A percentile compares a stretch with the other conserved stretches of the same genome.
phyloP scores from a whole-genome alignment of 2,113 vertebrate species.

The Bostrychus sinensis region DNA sequence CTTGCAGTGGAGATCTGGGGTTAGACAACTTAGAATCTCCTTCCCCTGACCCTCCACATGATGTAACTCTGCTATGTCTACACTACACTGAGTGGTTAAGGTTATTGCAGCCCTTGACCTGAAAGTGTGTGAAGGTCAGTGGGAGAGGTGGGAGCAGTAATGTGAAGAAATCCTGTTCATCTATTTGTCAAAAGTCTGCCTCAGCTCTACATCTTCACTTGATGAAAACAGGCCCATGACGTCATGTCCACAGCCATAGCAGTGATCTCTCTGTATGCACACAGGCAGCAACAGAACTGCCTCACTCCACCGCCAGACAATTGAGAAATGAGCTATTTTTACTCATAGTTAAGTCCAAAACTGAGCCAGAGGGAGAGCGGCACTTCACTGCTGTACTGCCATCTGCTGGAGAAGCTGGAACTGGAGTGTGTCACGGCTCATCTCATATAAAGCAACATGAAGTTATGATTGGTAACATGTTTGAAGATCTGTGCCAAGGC shows the following conservation, averaged over 20 bases:
- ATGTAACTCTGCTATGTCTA: slow-evolving; percentile 42
- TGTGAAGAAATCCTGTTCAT: too few species aligned
- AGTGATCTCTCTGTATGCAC: slow-evolving; percentile 73
- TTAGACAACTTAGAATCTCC: slow-evolving; percentile 21
- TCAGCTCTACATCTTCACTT: too few species aligned
- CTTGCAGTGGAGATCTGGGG: too few species aligned
- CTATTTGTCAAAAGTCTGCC: too few species aligned
- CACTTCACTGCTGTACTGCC: slow-evolving; percentile 77
- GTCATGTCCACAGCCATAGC: slow-evolving; percentile 73
- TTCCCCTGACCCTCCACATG: slow-evolving; percentile 40
- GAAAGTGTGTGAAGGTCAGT: too few species aligned
- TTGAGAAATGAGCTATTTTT: slow-evolving; percentile 73
- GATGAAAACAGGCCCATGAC: slow-evolving; percentile 70
- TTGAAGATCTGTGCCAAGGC: slow-evolving; percentile 62
- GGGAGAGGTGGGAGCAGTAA: too few species aligned
- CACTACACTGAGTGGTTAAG: slow-evolving; percentile 30
- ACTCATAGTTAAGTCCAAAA: slow-evolving; percentile 75
- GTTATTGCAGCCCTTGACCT: slow-evolving; percentile 59
- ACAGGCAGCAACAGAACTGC: slow-evolving; percentile 59
- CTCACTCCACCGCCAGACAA: slow-evolving; percentile 29
- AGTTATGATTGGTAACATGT: slow-evolving; percentile 65
- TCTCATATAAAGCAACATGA: too few species aligned
- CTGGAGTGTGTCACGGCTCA: too few species aligned
- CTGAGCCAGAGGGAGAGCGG: slow-evolving; percentile 52
- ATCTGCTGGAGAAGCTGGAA: slow-evolving; percentile 70